Evolutionary conservation across 1,140 invertebrate genomes (phyloP).

Genomic region (Rhopalosiphum maidis): DNA sequence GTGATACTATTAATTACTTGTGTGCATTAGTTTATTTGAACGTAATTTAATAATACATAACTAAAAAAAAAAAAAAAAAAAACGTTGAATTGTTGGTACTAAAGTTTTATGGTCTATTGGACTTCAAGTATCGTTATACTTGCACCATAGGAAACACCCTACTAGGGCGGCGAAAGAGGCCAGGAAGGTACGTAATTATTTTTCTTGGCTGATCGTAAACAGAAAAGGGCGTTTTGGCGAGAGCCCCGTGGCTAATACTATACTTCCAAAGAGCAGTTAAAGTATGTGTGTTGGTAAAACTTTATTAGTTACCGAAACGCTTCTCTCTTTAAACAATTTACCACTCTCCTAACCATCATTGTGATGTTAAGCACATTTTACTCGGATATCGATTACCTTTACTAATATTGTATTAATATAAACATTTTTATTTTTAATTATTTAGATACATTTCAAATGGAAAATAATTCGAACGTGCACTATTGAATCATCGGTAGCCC

Average conservation of each 20-base stretch:
- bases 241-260: not conserved
- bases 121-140: conserved; percentile 32
- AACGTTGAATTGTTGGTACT: not conserved
- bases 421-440: not conserved
- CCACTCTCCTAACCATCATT: not conserved
- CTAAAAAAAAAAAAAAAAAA: not conserved
- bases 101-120: conserved; percentile 13
- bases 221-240: conserved; percentile 51
- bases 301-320: conserved; percentile 43
- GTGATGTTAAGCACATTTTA: not conserved
- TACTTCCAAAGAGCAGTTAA: conserved; percentile 29
- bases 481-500: not conserved
- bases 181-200: conserved; percentile 41
- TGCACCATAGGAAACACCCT: not conserved
- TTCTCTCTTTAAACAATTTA: conserved; percentile 28
- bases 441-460: not conserved
- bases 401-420: not conserved
- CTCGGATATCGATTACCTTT: not conserved
- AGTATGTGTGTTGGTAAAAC: conserved; percentile 34
- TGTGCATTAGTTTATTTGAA: not conserved
- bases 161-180: not conserved
- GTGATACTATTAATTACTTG: not conserved
- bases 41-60: not conserved
- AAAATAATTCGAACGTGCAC: not conserved
- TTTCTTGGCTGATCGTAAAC: conserved; percentile 49